A percentile compares a stretch with the other conserved stretches of the same genome.
Conservation (phyloP, 2,113 vertebrate species). For the Mesitornis unicolor region DNA sequence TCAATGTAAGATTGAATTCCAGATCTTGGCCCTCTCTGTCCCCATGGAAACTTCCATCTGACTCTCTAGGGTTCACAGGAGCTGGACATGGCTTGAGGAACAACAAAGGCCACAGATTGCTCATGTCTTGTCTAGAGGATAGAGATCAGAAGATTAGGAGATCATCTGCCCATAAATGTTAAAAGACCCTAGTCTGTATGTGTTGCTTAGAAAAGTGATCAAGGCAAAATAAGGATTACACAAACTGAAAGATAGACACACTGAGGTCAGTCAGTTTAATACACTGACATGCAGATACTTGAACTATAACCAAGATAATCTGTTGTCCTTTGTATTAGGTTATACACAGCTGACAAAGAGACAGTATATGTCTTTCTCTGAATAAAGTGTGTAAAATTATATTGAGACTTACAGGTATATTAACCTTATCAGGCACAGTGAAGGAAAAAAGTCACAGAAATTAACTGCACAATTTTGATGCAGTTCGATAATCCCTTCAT, state of each 20-base stretch:
- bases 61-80: not conserved
- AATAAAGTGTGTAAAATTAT: not conserved
- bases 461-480: not conserved
- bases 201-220: not conserved
- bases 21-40: not conserved
- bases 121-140: not conserved
- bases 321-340: not conserved
- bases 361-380: not conserved
- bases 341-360: not conserved
- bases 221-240: not conserved
- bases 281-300: not conserved
- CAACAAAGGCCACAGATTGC: not conserved
- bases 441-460: not conserved
- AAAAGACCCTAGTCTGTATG: not conserved
- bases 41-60: not conserved
- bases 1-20: not conserved
- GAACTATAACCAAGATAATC: not conserved
- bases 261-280: not conserved
- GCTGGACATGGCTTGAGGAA: not conserved
- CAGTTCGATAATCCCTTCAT: not conserved
- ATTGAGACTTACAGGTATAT: not conserved
- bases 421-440: not conserved
- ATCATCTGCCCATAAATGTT: not conserved
- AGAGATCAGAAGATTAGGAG: not conserved
- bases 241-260: not conserved